Base-by-base conservation (phyloP, 2,113 vertebrate species). In the Terrapene triunguis region DNA sequence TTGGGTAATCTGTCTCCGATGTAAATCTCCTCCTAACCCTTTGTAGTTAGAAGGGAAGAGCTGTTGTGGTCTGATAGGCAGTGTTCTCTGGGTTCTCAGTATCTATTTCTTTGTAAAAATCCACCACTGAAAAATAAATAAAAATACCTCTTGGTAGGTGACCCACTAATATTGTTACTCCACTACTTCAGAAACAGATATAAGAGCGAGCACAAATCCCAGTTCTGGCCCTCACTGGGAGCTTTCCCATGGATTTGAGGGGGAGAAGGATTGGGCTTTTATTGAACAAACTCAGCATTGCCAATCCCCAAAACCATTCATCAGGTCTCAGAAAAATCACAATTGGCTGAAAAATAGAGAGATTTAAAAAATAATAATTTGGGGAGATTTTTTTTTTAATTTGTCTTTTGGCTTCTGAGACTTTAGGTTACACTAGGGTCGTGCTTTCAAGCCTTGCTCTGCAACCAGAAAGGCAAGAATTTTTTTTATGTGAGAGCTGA, bases 381-480 rank as follows among this genome's bases (percentile, higher is more conserved):
- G 29, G 29, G 5, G 59, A 74, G 69, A 12, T 44, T 53, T 3
- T 6, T 2, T 0, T 55, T 57, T 5, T 8, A 57, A 57, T 22
- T 47, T 32, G 69, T 42, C 19, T 10, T 25, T 11, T 19, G 2
- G 8, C 74, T 78, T 47, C 38, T 12, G 2, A 6, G 10, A 2
- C 50, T 81, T 84, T 72, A 24, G 19, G 35, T 9, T 48, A n/a
- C 32, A 35, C 14, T 65, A 35, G 32, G 32, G 6, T 35, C 6
- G 3, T 65, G 32, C 16, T 6, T 1, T 42, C 10, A 47, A 48
- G 76, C 7, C 69, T 53, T 42, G 69, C 27, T 35, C 69, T 44
- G 42, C 42, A 22, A n/a, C 5, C 7, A 1, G 1, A 8, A 89
- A 21, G 72, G 16, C 25, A 7, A n/a, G 84, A 85, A 57, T 5